A percentile compares a stretch with the other conserved stretches of the same genome.
phyloP scores from a whole-genome alignment of 1,140 invertebrate genomes.

The Drosophila sproati region DNA sequence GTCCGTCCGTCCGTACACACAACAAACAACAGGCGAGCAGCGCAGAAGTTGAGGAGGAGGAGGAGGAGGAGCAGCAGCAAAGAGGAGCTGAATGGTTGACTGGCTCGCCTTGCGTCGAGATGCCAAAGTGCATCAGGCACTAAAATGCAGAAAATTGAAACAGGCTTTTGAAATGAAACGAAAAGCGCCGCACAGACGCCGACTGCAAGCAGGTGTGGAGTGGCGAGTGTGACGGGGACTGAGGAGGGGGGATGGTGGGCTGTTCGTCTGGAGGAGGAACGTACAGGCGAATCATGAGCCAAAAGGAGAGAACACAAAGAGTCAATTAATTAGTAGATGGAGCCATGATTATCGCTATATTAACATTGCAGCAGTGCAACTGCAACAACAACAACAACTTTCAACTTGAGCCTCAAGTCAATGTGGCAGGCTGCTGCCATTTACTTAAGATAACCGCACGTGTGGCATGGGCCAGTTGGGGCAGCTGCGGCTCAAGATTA shows the following conservation, averaged over 20 bases:
- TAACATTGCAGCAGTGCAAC: conserved; percentile 58
- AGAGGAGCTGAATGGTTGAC: conserved; percentile 15
- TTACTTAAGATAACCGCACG: conserved; percentile 58
- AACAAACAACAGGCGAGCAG: conserved; percentile 2
- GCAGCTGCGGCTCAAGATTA: conserved; percentile 14
- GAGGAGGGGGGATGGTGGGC: not conserved
- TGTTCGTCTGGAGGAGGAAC: too few species aligned
- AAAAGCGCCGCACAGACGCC: conserved; percentile 65
- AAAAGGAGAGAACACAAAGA: conserved; percentile 75
- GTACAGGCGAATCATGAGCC: conserved; percentile 22
- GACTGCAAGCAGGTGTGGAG: conserved; percentile 4
- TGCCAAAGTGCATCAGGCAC: conserved; percentile 84
- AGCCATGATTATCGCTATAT: conserved; percentile 81
- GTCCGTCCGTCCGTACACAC: not conserved
- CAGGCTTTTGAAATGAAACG: conserved; percentile 81
- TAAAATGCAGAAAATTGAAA: conserved; percentile 84
- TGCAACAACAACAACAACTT: not conserved
- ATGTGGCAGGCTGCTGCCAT: conserved; percentile 16
- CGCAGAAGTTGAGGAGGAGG: too few species aligned
- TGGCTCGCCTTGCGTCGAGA: conserved; percentile 54
- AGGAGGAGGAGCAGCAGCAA: not conserved
- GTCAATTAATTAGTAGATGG: conserved; percentile 84
- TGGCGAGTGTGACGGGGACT: not conserved
- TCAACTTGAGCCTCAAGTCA: conserved; percentile 30
- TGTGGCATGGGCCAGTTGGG: conserved; percentile 22